Evolutionary conservation across 2,888 invertebrate species (phyloP).

Genomic region (Mythimna loreyi): DNA sequence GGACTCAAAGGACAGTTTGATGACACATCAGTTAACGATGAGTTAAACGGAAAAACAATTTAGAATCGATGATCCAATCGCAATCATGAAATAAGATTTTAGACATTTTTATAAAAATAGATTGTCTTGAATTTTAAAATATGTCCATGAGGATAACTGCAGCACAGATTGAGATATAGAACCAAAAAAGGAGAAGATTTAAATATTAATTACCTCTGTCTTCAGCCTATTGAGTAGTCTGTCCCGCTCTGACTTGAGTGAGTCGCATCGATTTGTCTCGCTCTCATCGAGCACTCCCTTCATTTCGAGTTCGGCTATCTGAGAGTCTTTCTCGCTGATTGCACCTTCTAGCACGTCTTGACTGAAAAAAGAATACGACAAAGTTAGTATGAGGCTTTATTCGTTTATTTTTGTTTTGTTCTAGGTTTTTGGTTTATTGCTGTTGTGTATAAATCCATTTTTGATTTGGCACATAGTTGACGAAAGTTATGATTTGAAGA

Average conservation of each 20-base stretch:
- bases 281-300: conserved; percentile 92
- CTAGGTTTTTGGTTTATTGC: too few species aligned
- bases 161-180: background rate
- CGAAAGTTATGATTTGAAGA: too few species aligned
- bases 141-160: background rate
- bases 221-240: conserved; percentile 93
- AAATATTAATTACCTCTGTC: conserved; percentile 89
- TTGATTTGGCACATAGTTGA: too few species aligned
- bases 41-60: background rate
- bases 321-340: conserved; percentile 97
- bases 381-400: too few species aligned
- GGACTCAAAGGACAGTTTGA: too few species aligned
- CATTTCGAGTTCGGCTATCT: conserved; percentile 95
- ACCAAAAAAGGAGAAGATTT: background rate
- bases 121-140: background rate
- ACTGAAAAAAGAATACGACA: conserved; percentile 83
- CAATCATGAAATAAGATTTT: background rate
- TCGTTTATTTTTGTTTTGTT: too few species aligned
- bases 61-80: background rate
- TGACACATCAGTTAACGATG: background rate
- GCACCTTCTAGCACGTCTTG: conserved; percentile 96
- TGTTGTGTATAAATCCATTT: too few species aligned
- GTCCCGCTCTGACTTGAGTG: conserved; percentile 93
- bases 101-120: too few species aligned
- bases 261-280: conserved; percentile 92